Percentiles rank a stretch among this genome's conserved stretches.
These are phyloP conservation scores for Drosophila lutescens DNA, from an alignment of 2,888 invertebrate genomes.

Conservation along the genomic window DNA sequence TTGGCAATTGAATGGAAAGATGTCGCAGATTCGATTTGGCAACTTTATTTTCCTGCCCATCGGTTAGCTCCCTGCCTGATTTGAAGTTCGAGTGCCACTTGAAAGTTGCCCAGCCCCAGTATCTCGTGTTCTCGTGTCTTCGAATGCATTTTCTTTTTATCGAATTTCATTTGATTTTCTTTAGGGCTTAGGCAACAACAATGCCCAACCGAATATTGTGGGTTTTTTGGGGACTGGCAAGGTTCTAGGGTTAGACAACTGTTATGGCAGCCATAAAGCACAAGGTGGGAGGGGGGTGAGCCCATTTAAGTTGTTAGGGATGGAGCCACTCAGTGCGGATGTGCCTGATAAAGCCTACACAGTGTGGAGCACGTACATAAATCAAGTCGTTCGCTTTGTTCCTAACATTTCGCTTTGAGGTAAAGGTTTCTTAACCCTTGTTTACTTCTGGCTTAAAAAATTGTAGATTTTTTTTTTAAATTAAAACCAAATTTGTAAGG, in stretches of 20 bases:
- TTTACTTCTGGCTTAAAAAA: neutral
- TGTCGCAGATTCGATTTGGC: constrained; percentile 71
- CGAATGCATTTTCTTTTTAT: constrained; percentile 47
- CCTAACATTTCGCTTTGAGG: neutral
- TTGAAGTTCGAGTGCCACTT: constrained; percentile 59
- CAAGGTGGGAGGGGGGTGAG: neutral
- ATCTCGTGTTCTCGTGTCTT: constrained; percentile 28
- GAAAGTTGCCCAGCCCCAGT: constrained; percentile 51
- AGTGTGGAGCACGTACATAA: neutral
- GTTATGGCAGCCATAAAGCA: constrained; percentile 32
- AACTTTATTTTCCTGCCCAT: constrained; percentile 56
- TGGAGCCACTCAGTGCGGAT: constrained; percentile 1
- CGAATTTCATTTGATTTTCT: constrained; percentile 67
- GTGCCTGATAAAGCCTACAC: neutral
- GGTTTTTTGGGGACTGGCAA: constrained; percentile 7
- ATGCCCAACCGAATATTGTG: constrained; percentile 49
- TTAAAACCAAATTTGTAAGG: too few species aligned
- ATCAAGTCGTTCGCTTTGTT: constrained; percentile 7
- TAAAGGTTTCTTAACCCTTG: neutral
- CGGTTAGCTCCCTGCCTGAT: constrained; percentile 14
- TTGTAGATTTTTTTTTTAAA: too few species aligned
- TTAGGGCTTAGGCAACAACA: constrained; percentile 46
- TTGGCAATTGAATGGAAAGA: constrained; percentile 77
- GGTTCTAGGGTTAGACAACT: constrained; percentile 51
- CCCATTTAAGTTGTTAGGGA: constrained; percentile 21